Percentiles rank a stretch among this genome's conserved stretches.
These are phyloP conservation scores for Caerostris darwini DNA, from an alignment of 1,140 invertebrate species.

Conservation along the genomic window DNA sequence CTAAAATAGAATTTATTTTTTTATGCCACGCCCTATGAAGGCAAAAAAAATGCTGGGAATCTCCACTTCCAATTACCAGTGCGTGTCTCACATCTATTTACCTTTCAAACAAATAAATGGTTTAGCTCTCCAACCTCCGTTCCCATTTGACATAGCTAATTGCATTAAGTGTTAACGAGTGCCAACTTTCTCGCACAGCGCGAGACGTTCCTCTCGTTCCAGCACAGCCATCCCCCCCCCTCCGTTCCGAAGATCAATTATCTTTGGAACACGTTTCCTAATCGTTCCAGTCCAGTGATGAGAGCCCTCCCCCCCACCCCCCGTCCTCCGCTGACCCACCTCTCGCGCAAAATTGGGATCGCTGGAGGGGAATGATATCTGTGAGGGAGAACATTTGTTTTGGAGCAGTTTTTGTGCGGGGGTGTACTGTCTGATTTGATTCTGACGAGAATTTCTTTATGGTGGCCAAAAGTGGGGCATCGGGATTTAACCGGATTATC, in stretches of 20 bases:
- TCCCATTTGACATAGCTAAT: background rate
- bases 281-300: slow-evolving; percentile 6
- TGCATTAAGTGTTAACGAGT: background rate
- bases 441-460: background rate
- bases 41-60: no score
- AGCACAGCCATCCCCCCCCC: background rate
- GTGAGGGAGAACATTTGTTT: background rate
- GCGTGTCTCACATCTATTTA: background rate
- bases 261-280: background rate
- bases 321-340: background rate
- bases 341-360: background rate
- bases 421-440: background rate
- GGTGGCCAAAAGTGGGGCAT: no score
- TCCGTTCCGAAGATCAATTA: background rate
- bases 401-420: background rate
- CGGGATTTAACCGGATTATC: no score
- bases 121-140: background rate
- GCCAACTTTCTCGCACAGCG: background rate
- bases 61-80: background rate
- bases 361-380: background rate
- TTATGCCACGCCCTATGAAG: no score
- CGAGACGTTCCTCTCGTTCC: no score
- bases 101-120: background rate
- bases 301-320: background rate
- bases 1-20: no score